These are phyloP conservation scores for Channa striata DNA, from an alignment of 2,797 vertebrate species.

Conservation along the genomic window DNA sequence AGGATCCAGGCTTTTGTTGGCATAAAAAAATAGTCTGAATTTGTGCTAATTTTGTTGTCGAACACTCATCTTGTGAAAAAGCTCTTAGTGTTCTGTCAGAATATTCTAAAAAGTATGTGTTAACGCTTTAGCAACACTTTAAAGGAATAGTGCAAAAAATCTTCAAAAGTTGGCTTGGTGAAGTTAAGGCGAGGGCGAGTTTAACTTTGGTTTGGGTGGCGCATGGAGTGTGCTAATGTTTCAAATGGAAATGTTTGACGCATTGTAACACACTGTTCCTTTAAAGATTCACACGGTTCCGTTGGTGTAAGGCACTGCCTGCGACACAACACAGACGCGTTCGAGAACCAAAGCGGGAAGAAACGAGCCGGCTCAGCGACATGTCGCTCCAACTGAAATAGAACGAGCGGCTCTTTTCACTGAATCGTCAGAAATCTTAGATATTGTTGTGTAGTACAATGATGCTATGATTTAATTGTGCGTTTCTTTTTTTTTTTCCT, in stretches of 20 bases:
- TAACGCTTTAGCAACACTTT: constrained; percentile 56
- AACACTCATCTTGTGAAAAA: not conserved
- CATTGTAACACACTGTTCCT: constrained; percentile 51
- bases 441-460: constrained; percentile 4
- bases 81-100: not conserved
- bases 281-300: constrained; percentile 36
- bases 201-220: constrained; percentile 38
- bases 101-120: not conserved
- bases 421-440: constrained; percentile 8
- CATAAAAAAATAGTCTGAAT: not conserved
- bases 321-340: constrained; percentile 27
- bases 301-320: constrained; percentile 53
- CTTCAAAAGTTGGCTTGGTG: constrained; percentile 15
- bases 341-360: constrained; percentile 11
- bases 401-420: constrained; percentile 51
- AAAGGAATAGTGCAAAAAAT: constrained; percentile 50
- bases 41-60: not conserved
- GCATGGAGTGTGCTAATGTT: not conserved
- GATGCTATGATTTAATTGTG: constrained; percentile 37
- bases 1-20: not conserved
- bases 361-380: constrained; percentile 74
- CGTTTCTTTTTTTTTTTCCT: constrained; percentile 12
- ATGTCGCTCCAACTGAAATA: constrained; percentile 48
- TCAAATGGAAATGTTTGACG: constrained; percentile 14
- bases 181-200: constrained; percentile 22